These are phyloP conservation scores for Danionella dracula DNA, from an alignment of 2,797 vertebrate species.

Conservation along the genomic window DNA sequence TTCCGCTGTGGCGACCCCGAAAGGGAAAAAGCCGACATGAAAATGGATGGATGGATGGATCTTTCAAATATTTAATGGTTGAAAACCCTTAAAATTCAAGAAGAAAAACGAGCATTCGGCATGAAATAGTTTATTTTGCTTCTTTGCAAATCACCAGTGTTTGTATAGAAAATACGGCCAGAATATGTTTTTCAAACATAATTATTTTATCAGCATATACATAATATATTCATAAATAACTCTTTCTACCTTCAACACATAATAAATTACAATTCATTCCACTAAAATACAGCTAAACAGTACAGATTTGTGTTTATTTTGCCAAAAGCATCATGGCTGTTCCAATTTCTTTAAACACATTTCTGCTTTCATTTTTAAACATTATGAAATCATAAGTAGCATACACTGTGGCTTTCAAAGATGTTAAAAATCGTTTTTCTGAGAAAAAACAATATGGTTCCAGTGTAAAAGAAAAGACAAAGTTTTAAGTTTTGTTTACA, in stretches of 20 bases:
- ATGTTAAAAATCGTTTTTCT: too few species aligned
- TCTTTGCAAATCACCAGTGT: neutral
- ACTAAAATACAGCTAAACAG: slow-evolving; percentile 86
- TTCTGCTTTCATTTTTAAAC: slow-evolving; percentile 5
- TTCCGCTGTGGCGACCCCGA: too few species aligned
- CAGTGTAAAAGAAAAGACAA: too few species aligned
- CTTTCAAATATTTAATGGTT: too few species aligned
- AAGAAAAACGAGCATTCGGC: neutral
- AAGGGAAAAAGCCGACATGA: too few species aligned
- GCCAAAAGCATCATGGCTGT: neutral
- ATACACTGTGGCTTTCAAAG: too few species aligned
- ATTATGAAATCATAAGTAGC: neutral
- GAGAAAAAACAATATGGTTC: too few species aligned
- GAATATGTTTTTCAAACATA: slow-evolving; percentile 77
- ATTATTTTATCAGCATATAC: slow-evolving; percentile 90
- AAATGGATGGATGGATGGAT: too few species aligned
- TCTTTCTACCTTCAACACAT: slow-evolving; percentile 96
- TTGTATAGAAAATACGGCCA: slow-evolving; percentile 13
- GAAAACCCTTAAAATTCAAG: too few species aligned
- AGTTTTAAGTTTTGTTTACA: too few species aligned
- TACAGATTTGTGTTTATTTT: slow-evolving; percentile 73
- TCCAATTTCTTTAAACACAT: neutral
- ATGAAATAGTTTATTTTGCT: slow-evolving; percentile 9
- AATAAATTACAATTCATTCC: slow-evolving; percentile 93
- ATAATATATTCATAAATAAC: slow-evolving; percentile 97